Conservation (phyloP, 1,140 invertebrate genomes). For the Kradibia gibbosae region DNA sequence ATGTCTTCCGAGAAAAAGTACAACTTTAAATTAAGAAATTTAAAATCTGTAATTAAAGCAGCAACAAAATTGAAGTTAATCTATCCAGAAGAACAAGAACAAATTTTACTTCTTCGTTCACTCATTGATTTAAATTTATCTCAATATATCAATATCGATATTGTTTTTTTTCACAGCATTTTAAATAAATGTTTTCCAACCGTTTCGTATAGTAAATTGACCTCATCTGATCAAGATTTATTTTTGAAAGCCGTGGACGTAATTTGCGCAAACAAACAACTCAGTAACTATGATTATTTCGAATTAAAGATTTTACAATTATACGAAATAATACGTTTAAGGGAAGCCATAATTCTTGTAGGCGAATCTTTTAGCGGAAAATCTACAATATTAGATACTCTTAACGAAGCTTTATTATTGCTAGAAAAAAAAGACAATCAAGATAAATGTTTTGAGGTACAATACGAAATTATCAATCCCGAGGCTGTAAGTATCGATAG, state of each 20-base stretch:
- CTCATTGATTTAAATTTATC: conserved; percentile 80
- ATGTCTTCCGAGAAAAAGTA: conserved; percentile 75
- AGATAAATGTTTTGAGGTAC: conserved; percentile 68
- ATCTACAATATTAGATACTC: conserved; percentile 68
- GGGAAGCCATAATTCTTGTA: conserved; percentile 74
- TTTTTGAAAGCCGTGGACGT: conserved; percentile 64
- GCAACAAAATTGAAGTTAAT: conserved; percentile 76
- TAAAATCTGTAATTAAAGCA: conserved; percentile 75
- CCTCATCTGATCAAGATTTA: conserved; percentile 72
- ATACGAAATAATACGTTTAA: conserved; percentile 80
- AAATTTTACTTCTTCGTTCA: conserved; percentile 75
- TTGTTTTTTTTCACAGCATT: conserved; percentile 78
- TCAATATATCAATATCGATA: conserved; percentile 76
- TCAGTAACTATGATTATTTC: conserved; percentile 74
- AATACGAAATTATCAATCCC: conserved; percentile 75
- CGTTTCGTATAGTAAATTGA: conserved; percentile 71
- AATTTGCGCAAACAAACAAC: conserved; percentile 69
- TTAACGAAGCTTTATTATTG: conserved; percentile 73
- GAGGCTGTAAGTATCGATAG: conserved; percentile 77
- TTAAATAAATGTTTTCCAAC: conserved; percentile 79
- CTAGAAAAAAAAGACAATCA: conserved; percentile 58
- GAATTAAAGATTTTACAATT: conserved; percentile 77
- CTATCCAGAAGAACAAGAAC: conserved; percentile 76
- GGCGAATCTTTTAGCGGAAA: conserved; percentile 76
- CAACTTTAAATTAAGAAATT: conserved; percentile 75